Evolutionary conservation across 2,888 invertebrate species (phyloP), one percentile per base, ranked within the genome.

Genomic region (Stenchaetothrips biformis): DNA sequence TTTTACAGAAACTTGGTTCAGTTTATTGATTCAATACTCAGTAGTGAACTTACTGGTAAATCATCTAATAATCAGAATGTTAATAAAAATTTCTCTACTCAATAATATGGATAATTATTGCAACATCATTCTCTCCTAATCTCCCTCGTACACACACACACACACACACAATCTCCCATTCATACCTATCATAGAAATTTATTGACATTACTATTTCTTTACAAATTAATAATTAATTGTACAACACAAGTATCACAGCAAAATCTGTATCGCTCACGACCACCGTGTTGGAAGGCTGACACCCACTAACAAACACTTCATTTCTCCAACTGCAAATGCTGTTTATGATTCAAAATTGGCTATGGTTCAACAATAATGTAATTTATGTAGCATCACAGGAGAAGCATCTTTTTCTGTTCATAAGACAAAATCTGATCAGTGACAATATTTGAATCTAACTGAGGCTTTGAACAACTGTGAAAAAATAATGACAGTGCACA

Each of bases 201-300:
- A 74, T 74, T 74, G 67, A 74, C 67, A 74, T 74, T 74, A 74
- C 67, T 74, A 74, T 74, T 25, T 25, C 67, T 74, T 74, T 74
- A 74, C 67, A 74, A 74, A 74, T 74, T 80, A 80, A 49, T 78
- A 78, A 80, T 77, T 78, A 81, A 81, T 81, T 81, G 81, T 81
- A 81, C 81, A 80, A 81, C 80, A 80, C 81, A 80, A 77, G 79
- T 81, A 81, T 81, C 81, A 81, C 81, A 81, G 81, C 80, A 81
- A 67, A 81, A 80, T 80, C 78, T 77, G 67, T 74, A 74, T 74
- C 67, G 25, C 67, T 74, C 67, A 74, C 25, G 67, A 74, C 67
- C 25, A 74, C 25, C 25, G 67, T 74, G 67, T 74, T 74, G 25
- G 25, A 74, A 21, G 67, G 67, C 67, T 9, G 9, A 74, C 67